Evolutionary conservation across 92 coral and sea anemone genomes (phyloP).

Genomic region (Umimayanthus kanabou): DNA sequence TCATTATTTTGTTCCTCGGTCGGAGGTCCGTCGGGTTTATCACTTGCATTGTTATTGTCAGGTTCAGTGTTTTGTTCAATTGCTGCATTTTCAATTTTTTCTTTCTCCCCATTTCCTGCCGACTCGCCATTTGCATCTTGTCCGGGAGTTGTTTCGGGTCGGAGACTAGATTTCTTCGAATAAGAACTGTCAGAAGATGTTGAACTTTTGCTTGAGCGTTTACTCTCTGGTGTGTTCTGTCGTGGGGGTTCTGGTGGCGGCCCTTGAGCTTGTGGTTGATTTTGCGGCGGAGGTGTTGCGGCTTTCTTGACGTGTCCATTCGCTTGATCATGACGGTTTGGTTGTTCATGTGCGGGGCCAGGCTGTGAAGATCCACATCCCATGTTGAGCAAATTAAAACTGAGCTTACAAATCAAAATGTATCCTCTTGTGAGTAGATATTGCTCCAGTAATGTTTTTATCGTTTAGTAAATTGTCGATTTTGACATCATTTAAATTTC

Average conservation of each 20-base stretch:
- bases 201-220: constrained; percentile 10
- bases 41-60: constrained; percentile 2
- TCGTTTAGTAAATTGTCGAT: constrained; percentile 16
- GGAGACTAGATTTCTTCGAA: constrained; percentile 1
- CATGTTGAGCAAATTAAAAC: constrained; percentile 35
- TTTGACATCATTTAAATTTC: background rate
- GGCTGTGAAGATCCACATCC: constrained; percentile 75
- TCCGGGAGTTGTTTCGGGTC: constrained; percentile 34
- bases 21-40: constrained; percentile 11
- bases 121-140: constrained; percentile 24
- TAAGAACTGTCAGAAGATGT: constrained; percentile 15
- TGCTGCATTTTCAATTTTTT: constrained; percentile 22
- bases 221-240: constrained; percentile 7
- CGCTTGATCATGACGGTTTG: constrained; percentile 8
- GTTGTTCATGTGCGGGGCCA: constrained; percentile 5
- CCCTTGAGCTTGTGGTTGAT: constrained; percentile 12
- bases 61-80: constrained; percentile 40
- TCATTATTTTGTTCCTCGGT: constrained; percentile 27
- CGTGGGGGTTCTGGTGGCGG: constrained; percentile 18
- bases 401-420: background rate
- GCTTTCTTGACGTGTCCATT: constrained; percentile 73
- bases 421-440: background rate
- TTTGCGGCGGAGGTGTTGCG: constrained; percentile 37
- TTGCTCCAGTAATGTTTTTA: background rate
- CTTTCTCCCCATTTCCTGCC: constrained; percentile 13